Conservation (phyloP, 2,888 invertebrate species). For the Cheilosia pagana region DNA sequence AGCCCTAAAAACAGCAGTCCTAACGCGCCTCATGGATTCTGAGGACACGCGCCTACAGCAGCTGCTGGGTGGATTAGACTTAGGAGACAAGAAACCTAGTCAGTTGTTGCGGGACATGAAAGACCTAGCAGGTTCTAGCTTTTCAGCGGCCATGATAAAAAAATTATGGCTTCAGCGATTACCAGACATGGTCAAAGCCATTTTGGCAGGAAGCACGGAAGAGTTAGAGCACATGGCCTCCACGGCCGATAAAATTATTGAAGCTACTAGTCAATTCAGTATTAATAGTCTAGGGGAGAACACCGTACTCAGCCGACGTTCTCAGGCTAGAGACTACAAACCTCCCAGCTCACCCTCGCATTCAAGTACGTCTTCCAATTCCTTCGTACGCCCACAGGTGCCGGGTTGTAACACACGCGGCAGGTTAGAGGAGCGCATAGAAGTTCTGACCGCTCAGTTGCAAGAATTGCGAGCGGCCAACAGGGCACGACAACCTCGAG, state of each 20-base stretch:
- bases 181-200: conserved; percentile 44
- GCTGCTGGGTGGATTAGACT: background rate
- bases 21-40: conserved; percentile 12
- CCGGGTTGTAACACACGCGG: no score
- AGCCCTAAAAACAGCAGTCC: background rate
- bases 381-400: no score
- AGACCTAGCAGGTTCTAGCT: conserved; percentile 57
- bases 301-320: conserved; percentile 47
- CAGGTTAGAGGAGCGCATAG: no score
- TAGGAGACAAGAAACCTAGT: background rate
- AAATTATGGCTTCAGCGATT: conserved; percentile 47
- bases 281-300: background rate
- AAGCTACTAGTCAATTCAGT: conserved; percentile 6
- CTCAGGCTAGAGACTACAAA: no score
- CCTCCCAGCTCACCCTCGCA: no score
- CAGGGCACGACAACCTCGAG: no score
- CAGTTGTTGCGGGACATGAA: conserved; percentile 74
- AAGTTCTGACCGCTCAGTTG: no score
- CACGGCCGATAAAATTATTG: conserved; percentile 48
- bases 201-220: conserved; percentile 31
- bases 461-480: no score
- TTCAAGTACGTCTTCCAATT: no score
- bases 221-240: conserved; percentile 28
- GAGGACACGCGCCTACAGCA: conserved; percentile 7
- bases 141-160: conserved; percentile 2